phyloP scores from a whole-genome alignment of 2,888 invertebrate species.

The Folsomia candida region DNA sequence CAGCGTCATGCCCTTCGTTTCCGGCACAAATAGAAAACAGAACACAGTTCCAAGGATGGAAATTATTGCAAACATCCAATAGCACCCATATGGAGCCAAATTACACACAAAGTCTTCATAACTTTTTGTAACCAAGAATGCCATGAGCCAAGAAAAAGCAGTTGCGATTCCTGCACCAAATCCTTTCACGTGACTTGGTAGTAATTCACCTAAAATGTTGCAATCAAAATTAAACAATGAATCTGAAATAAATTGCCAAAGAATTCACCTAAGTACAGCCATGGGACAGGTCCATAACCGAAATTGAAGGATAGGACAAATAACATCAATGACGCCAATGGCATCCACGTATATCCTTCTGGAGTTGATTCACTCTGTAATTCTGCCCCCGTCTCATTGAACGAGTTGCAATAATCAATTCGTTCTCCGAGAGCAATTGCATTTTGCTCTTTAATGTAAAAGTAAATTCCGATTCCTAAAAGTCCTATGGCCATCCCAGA shows the following conservation, averaged over 20 bases:
- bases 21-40: slow-evolving; percentile 42
- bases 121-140: slow-evolving; percentile 59
- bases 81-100: slow-evolving; percentile 38
- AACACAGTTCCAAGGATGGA: slow-evolving; percentile 40
- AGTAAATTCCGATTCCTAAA: slow-evolving; percentile 69
- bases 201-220: slow-evolving; percentile 63
- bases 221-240: too few species aligned
- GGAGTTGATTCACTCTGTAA: slow-evolving; percentile 40
- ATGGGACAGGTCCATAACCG: slow-evolving; percentile 72
- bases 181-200: slow-evolving; percentile 68
- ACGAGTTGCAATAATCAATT: slow-evolving; percentile 57
- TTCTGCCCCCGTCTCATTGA: background rate
- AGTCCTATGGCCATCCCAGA: slow-evolving; percentile 69
- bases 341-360: slow-evolving; percentile 66
- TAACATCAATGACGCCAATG: slow-evolving; percentile 60
- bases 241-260: background rate
- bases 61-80: slow-evolving; percentile 43
- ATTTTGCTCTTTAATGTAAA: slow-evolving; percentile 57
- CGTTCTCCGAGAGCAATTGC: slow-evolving; percentile 52
- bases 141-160: slow-evolving; percentile 71
- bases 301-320: slow-evolving; percentile 10
- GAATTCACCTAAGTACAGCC: slow-evolving; percentile 56
- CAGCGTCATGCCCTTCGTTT: slow-evolving; percentile 55
- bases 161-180: slow-evolving; percentile 58
- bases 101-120: slow-evolving; percentile 53